Evolutionary conservation across 2,113 vertebrate genomes (phyloP).

Genomic region (Labeo catla): DNA sequence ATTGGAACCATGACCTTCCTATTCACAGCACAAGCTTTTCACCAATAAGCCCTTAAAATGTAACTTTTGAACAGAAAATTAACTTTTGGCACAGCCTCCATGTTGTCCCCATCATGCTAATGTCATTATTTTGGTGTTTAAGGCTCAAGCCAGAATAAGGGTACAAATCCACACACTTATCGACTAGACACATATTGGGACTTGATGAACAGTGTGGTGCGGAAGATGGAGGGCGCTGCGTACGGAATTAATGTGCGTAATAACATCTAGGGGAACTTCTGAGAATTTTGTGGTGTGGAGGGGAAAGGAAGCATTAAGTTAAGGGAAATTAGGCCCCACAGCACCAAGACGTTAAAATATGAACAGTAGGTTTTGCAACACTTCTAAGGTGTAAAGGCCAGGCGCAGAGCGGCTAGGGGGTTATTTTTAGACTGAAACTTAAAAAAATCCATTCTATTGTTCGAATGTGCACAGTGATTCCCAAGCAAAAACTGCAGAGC

Average conservation of each 20-base stretch:
- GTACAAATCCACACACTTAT: constrained; percentile 54
- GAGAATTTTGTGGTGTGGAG: constrained; percentile 33
- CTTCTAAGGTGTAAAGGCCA: constrained; percentile 16
- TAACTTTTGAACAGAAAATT: constrained; percentile 24
- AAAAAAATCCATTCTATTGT: constrained; percentile 29
- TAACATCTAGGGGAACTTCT: constrained; percentile 47
- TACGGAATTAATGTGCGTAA: constrained; percentile 53
- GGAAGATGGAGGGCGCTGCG: constrained; percentile 49
- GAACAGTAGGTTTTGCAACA: neutral
- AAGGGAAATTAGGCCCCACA: neutral
- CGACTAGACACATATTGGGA: constrained; percentile 52
- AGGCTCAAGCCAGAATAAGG: constrained; percentile 29
- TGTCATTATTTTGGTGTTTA: constrained; percentile 5
- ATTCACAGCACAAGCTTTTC: constrained; percentile 5
- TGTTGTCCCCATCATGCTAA: constrained; percentile 2
- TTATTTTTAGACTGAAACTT: constrained; percentile 25
- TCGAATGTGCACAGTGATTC: constrained; percentile 31
- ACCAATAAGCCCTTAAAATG: constrained; percentile 27
- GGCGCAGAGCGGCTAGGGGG: neutral
- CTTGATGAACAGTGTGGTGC: constrained; percentile 47
- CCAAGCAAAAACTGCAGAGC: constrained; percentile 45
- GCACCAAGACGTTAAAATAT: constrained; percentile 9
- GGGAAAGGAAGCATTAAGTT: constrained; percentile 27
- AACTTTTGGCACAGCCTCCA: neutral
- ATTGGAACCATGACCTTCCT: constrained; percentile 33